Evolutionary conservation across 35 echinoderm and acorn worm genomes (phyloP), one percentile per base, ranked within the genome.

Genomic region (Heliocidaris erythrogramma): DNA sequence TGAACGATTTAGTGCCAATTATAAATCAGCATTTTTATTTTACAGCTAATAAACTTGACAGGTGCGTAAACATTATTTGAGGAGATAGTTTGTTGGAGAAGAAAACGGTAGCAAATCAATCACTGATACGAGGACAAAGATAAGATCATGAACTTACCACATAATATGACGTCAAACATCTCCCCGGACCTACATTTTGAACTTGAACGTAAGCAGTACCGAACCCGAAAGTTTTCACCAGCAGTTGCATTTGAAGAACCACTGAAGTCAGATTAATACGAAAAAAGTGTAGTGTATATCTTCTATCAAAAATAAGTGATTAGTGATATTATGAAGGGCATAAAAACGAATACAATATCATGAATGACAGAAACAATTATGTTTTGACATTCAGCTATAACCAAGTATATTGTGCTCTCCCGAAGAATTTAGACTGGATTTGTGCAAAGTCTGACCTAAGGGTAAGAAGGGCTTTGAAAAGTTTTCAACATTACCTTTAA

Each of bases 41-140:
- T 78, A 78, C 65, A n/a, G 65, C 65, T 78, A 78, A 78, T 78
- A 78, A 78, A 78, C 65, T 24, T 78, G 65, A 78, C 65, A 78
- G 65, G 65, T 78, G 65, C 65, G 27, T 78, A 78, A 78, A 78
- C 65, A 78, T 78, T 78, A 78, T 78, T 27, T 78, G 65, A 78
- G 65, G 65, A 78, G 65, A 78, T 78, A 78, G 65, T 78, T 78
- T 42, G 35, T 42, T 18, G 17, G 65, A 5, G 65, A 27, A 24
- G 65, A 78, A 78, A 78, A 78, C 21, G 65, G 65, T 78, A n/a
- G 65, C 65, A 78, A 78, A 78, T 78, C 65, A 78, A 78, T 78
- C 65, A 24, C 21, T 78, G 65, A n/a, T 7, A 78, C 65, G 5
- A 27, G 65, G 7, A 78, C 21, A n/a, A 21, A n/a, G 65, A 78